Evolutionary conservation across 1,140 invertebrate genomes (phyloP).

Genomic region (Cataglyphis hispanica): DNA sequence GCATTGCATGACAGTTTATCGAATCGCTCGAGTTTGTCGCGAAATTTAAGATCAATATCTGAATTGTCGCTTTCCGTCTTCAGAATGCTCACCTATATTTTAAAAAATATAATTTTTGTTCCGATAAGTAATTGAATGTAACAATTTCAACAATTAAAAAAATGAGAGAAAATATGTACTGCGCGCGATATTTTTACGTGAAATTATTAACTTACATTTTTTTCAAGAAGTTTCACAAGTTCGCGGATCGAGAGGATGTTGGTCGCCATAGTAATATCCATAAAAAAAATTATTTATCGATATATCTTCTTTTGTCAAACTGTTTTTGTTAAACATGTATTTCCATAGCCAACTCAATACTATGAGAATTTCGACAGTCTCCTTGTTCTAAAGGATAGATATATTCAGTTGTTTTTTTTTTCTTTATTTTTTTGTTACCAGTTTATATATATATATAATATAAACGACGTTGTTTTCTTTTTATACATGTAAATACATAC

Average conservation of each 20-base stretch:
- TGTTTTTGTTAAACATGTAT: conserved; percentile 32
- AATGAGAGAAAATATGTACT: not conserved
- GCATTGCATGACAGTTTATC: conserved; percentile 66
- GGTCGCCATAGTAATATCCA: conserved; percentile 1
- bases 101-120: conserved; percentile 47
- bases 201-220: conserved; percentile 69
- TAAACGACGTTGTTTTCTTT: conserved; percentile 70
- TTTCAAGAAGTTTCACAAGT: conserved; percentile 66
- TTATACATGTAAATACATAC: conserved; percentile 74
- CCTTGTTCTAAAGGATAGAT: conserved; percentile 44
- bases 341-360: conserved; percentile 5
- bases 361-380: conserved; percentile 58
- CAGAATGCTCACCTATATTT: conserved; percentile 70
- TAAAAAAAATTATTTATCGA: conserved; percentile 31
- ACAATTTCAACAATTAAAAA: conserved; percentile 5
- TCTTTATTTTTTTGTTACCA: conserved; percentile 42
- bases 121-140: not conserved
- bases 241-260: conserved; percentile 1
- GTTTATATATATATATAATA: conserved; percentile 67
- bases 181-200: not conserved
- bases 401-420: conserved; percentile 46
- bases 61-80: conserved; percentile 65
- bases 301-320: conserved; percentile 20
- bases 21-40: conserved; percentile 72
- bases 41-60: conserved; percentile 68